Conservation (phyloP, 2,888 invertebrate genomes). For the Hydrotaea diabolus region DNA sequence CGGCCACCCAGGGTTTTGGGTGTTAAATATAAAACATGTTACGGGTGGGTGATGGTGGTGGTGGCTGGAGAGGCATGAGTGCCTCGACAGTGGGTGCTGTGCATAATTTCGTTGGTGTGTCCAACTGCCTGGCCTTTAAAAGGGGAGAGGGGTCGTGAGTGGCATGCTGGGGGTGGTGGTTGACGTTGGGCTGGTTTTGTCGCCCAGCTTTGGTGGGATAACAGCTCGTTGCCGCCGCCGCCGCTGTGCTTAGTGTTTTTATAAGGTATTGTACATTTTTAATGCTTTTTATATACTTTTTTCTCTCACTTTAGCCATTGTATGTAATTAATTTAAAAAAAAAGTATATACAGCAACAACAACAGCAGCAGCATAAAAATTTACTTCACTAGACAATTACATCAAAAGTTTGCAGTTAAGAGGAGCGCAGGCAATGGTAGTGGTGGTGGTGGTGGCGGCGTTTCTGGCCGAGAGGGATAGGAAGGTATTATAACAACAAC, state of each 20-base stretch:
- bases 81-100: background rate
- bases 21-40: constrained; percentile 41
- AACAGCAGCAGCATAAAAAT: constrained; percentile 11
- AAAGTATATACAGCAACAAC: constrained; percentile 47
- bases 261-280: constrained; percentile 63
- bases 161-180: background rate
- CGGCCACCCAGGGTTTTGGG: constrained; percentile 16
- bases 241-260: constrained; percentile 61
- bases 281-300: constrained; percentile 54
- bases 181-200: background rate
- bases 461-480: background rate
- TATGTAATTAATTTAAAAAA: constrained; percentile 67
- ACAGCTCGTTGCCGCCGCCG: constrained; percentile 1
- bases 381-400: constrained; percentile 39
- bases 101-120: no score
- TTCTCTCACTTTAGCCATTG: constrained; percentile 55
- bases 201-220: background rate
- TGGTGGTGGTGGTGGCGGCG: constrained; percentile 22
- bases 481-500: constrained; percentile 26
- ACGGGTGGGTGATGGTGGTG: background rate
- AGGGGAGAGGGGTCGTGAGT: no score
- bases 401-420: constrained; percentile 9
- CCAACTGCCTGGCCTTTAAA: no score
- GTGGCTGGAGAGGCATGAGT: background rate
- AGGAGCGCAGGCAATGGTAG: background rate